Evolutionary conservation across 1,140 invertebrate species (phyloP).

Genomic region (Halotydeus destructor): DNA sequence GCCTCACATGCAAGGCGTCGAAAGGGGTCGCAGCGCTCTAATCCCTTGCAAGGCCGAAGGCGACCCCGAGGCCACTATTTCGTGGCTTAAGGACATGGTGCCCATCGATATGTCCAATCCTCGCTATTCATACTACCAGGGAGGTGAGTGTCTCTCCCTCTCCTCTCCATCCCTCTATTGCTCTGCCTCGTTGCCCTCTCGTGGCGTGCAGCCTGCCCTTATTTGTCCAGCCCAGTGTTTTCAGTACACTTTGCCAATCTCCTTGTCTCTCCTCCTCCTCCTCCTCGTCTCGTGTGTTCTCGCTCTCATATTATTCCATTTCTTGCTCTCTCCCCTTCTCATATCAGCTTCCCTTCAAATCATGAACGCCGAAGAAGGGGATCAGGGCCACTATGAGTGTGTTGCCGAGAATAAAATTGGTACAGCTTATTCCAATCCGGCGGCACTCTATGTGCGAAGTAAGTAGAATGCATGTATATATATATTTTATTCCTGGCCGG

Average conservation of each 20-base stretch:
- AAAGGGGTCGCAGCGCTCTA: constrained; percentile 74
- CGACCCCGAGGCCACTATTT: constrained; percentile 57
- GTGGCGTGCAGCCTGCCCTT: no score
- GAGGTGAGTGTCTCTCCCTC: constrained; percentile 28
- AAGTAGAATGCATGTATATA: constrained; percentile 22
- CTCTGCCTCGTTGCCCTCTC: constrained; percentile 11
- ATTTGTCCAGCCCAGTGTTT: no score
- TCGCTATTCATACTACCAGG: constrained; percentile 55
- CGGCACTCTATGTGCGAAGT: constrained; percentile 83
- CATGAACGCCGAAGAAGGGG: constrained; percentile 60
- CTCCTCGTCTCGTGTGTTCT: constrained; percentile 8
- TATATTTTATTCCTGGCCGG: no score
- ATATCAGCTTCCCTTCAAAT: constrained; percentile 70
- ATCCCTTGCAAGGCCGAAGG: constrained; percentile 69
- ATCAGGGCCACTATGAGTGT: constrained; percentile 81
- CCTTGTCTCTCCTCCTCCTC: no score
- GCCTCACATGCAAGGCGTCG: constrained; percentile 67
- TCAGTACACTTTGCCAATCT: no score
- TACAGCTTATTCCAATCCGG: constrained; percentile 69
- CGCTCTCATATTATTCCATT: constrained; percentile 1
- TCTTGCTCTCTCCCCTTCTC: background rate
- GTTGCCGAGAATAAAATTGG: constrained; percentile 74
- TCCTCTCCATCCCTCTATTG: no score
- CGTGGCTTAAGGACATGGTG: constrained; percentile 76
- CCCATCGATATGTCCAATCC: constrained; percentile 67